Percentiles rank a stretch among this genome's conserved stretches.
phyloP scores from a whole-genome alignment of 2,888 invertebrate genomes.

The Augochlorella aurata region DNA sequence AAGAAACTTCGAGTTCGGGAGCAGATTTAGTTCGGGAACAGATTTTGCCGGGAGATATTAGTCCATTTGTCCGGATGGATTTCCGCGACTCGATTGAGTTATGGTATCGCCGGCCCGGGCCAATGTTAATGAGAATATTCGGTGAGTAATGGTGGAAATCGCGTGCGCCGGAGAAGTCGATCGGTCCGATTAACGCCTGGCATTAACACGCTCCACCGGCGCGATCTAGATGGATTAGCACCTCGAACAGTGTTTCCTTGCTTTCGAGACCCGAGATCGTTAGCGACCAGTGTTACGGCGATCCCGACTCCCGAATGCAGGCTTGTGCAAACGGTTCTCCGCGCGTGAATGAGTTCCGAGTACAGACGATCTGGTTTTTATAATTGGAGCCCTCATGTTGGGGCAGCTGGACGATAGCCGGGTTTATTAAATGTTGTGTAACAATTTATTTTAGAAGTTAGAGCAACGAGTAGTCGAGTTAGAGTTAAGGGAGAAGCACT shows the following conservation, averaged over 20 bases:
- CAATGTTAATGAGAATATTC: background rate
- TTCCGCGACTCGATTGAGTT: background rate
- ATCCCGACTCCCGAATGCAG: background rate
- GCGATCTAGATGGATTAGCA: constrained; percentile 41
- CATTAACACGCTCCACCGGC: background rate
- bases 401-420: background rate
- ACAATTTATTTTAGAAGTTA: background rate
- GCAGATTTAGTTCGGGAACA: background rate
- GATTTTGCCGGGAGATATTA: background rate
- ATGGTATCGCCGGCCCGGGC: background rate
- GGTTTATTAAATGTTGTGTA: background rate
- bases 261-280: constrained; percentile 11
- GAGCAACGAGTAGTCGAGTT: background rate
- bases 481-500: background rate
- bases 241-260: constrained; percentile 12
- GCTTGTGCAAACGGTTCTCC: background rate
- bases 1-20: background rate
- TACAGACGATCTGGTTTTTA: background rate
- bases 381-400: background rate
- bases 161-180: background rate
- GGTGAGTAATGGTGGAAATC: background rate
- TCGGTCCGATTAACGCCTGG: constrained; percentile 11
- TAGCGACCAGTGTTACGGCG: background rate
- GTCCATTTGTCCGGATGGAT: background rate
- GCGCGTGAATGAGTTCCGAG: constrained; percentile 25